These are phyloP conservation scores for Malurus splendens DNA, from an alignment of 2,797 vertebrate genomes.

Conservation along the genomic window DNA sequence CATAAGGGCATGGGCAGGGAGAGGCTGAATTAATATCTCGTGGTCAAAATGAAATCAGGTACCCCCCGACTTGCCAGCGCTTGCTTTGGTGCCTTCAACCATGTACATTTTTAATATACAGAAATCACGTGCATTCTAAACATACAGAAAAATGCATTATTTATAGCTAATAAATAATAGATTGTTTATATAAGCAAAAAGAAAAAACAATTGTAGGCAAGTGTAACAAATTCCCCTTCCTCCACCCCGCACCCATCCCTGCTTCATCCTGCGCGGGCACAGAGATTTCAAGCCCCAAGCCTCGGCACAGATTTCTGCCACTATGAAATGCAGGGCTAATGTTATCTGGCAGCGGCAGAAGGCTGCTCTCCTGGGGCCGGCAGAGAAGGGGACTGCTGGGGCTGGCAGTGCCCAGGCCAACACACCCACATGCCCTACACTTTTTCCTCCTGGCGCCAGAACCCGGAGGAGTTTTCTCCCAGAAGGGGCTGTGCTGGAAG, in stretches of 20 bases:
- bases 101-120: conserved; percentile 54
- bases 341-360: conserved; percentile 59
- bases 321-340: conserved; percentile 46
- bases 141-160: conserved; percentile 66
- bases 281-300: conserved; percentile 42
- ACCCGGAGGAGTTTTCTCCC: not conserved
- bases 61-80: not conserved
- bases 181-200: conserved; percentile 64
- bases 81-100: conserved; percentile 40
- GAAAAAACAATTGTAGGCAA: conserved; percentile 57
- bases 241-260: not conserved
- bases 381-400: not conserved
- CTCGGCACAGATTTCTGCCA: conserved; percentile 52
- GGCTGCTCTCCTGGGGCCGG: conserved; percentile 10
- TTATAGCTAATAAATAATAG: conserved; percentile 63
- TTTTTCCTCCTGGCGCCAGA: not conserved
- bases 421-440: not conserved
- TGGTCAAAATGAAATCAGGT: not conserved
- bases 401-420: conserved; percentile 32
- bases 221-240: conserved; percentile 45
- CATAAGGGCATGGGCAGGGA: not conserved
- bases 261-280: not conserved
- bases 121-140: conserved; percentile 61
- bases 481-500: not conserved
- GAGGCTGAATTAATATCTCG: not conserved